A percentile compares a stretch with the other conserved stretches of the same genome.
These are phyloP conservation scores for Erythrolamprus reginae DNA, from an alignment of 2,113 vertebrate genomes.

Conservation along the genomic window DNA sequence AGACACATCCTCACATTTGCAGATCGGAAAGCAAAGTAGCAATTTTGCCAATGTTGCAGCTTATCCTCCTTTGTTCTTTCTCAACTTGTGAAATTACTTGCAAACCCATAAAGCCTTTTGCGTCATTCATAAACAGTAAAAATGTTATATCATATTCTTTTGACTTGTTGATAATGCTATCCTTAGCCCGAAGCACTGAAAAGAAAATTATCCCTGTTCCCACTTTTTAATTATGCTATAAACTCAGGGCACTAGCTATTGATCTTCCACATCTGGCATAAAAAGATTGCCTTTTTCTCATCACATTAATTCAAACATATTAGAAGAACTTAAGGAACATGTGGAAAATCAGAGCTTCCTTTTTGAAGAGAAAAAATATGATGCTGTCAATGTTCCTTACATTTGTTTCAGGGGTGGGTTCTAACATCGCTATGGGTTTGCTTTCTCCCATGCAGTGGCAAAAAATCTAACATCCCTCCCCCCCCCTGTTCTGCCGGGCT, in stretches of 20 bases:
- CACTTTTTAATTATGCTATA: constrained; percentile 79
- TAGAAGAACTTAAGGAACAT: constrained; percentile 38
- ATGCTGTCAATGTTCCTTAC: neutral
- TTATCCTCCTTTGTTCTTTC: constrained; percentile 50
- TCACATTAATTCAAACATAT: constrained; percentile 50
- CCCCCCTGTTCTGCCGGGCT: too few relatives aligned
- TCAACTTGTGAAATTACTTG: constrained; percentile 61
- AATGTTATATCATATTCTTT: constrained; percentile 63
- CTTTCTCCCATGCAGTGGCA: too few relatives aligned
- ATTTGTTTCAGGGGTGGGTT: neutral
- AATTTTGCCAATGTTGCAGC: constrained; percentile 22
- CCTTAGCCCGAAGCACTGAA: constrained; percentile 66
- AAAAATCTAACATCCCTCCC: too few relatives aligned
- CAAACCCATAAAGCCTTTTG: constrained; percentile 63
- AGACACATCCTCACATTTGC: neutral
- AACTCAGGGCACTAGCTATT: constrained; percentile 73
- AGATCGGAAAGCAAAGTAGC: constrained; percentile 27
- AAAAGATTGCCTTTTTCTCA: constrained; percentile 56
- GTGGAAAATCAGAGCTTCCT: constrained; percentile 45
- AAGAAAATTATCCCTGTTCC: constrained; percentile 73
- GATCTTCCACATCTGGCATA: constrained; percentile 70
- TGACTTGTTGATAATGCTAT: constrained; percentile 72
- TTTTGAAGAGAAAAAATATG: neutral
- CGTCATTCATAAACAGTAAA: constrained; percentile 72
- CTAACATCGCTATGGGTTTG: too few relatives aligned